Evolutionary conservation across 92 coral and sea anemone species (phyloP).

Genomic region (Porites rus): DNA sequence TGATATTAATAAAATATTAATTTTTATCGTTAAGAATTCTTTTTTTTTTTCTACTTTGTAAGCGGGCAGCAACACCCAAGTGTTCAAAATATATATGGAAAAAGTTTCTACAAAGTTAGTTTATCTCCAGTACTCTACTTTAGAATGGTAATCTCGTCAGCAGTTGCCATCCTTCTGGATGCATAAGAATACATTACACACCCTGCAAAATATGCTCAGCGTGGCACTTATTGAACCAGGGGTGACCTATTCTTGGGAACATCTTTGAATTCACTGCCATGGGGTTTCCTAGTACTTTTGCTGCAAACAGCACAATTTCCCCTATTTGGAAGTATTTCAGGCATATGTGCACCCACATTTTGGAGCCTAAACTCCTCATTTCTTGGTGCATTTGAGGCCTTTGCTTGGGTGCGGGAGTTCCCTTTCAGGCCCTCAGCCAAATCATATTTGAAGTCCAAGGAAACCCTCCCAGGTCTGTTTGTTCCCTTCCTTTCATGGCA

Average conservation of each 20-base stretch:
- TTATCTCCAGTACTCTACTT: no score
- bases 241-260: constrained; percentile 15
- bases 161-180: no score
- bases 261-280: constrained; percentile 24
- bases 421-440: constrained; percentile 54
- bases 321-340: constrained; percentile 41
- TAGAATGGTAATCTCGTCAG: no score
- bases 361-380: constrained; percentile 50
- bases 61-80: no score
- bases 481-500: constrained; percentile 51
- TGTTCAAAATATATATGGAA: no score
- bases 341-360: constrained; percentile 59
- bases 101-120: no score
- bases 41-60: no score
- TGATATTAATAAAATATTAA: no score
- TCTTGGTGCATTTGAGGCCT: constrained; percentile 30
- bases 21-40: no score
- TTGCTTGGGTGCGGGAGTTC: constrained; percentile 21
- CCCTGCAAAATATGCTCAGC: no score
- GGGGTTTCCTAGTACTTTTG: constrained; percentile 31
- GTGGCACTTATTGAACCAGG: no score
- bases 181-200: no score
- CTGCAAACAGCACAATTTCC: constrained; percentile 57
- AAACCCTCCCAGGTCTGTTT: constrained; percentile 31
- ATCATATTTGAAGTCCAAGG: constrained; percentile 53